A percentile compares a stretch with the other conserved stretches of the same genome.
Conservation (phyloP, 2,797 vertebrate genomes). For the Artibeus jamaicensis region DNA sequence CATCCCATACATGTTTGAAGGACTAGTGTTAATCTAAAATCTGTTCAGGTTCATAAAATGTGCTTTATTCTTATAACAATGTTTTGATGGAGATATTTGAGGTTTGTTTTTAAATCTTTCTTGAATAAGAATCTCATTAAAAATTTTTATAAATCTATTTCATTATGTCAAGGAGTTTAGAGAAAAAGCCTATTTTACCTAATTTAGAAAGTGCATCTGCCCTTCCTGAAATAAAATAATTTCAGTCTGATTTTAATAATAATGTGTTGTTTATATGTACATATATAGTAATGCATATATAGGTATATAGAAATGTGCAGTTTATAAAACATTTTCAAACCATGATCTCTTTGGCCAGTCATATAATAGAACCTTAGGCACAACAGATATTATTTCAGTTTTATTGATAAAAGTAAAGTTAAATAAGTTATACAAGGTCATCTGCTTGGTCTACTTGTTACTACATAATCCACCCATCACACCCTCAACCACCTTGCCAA, state of each 20-base stretch:
- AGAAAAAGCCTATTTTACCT: not conserved
- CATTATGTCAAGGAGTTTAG: not conserved
- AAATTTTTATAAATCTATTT: not conserved
- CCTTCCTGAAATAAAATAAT: not conserved
- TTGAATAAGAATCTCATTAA: constrained; percentile 24
- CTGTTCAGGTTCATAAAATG: not conserved
- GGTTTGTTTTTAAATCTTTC: constrained; percentile 41
- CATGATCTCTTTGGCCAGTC: not conserved
- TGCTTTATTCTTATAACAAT: not conserved
- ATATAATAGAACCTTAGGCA: not conserved
- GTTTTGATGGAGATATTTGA: not conserved
- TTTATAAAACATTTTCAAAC: not conserved
- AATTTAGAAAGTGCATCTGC: not conserved
- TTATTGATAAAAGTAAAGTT: constrained; percentile 3
- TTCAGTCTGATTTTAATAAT: not conserved
- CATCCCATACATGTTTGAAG: not conserved
- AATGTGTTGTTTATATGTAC: not conserved
- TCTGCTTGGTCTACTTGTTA: not conserved
- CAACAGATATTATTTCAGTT: not conserved
- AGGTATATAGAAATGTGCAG: not conserved
- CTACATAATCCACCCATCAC: not conserved
- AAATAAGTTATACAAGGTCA: not conserved
- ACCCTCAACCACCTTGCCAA: not conserved
- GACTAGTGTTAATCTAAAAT: not conserved
- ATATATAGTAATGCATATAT: not conserved